Percentiles rank a stretch among this genome's conserved stretches.
phyloP scores from a whole-genome alignment of 1,140 invertebrate genomes.

The Neodiprion fabricii region DNA sequence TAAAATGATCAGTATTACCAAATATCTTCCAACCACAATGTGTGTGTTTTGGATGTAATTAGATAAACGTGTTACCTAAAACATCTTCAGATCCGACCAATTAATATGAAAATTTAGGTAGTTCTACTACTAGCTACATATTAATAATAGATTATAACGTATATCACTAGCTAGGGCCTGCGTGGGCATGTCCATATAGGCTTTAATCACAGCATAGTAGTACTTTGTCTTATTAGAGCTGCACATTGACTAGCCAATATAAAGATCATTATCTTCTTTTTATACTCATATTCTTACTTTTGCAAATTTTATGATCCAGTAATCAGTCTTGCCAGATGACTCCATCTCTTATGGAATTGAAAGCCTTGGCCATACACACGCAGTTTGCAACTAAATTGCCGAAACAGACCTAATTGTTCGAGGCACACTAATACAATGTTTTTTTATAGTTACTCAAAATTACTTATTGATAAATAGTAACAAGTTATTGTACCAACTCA shows the following conservation, averaged over 20 bases:
- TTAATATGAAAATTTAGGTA: constrained; percentile 1
- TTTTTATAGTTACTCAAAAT: constrained; percentile 2
- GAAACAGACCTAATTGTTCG: constrained; percentile 30
- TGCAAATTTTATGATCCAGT: constrained; percentile 27
- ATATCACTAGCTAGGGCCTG: constrained; percentile 48
- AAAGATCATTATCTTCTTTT: constrained; percentile 52
- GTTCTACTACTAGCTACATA: constrained; percentile 8
- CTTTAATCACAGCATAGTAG: constrained; percentile 60
- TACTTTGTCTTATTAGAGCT: constrained; percentile 55
- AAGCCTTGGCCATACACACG: constrained; percentile 49
- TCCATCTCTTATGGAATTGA: constrained; percentile 43
- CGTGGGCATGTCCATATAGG: constrained; percentile 55
- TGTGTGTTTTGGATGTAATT: constrained; percentile 1
- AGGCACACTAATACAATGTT: constrained; percentile 36
- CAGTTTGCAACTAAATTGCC: constrained; percentile 26
- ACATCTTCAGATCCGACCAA: not conserved
- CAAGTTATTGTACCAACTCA: constrained; percentile 20
- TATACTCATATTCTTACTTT: constrained; percentile 21
- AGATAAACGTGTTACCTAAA: not conserved
- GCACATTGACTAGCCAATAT: constrained; percentile 59
- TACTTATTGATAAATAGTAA: constrained; percentile 10
- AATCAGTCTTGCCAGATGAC: constrained; percentile 51
- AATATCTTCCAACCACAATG: constrained; percentile 1
- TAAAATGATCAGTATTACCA: not conserved
- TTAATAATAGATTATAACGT: constrained; percentile 26